Base-by-base conservation (phyloP, 2,888 invertebrate genomes). In the Trichacis sp. region DNA sequence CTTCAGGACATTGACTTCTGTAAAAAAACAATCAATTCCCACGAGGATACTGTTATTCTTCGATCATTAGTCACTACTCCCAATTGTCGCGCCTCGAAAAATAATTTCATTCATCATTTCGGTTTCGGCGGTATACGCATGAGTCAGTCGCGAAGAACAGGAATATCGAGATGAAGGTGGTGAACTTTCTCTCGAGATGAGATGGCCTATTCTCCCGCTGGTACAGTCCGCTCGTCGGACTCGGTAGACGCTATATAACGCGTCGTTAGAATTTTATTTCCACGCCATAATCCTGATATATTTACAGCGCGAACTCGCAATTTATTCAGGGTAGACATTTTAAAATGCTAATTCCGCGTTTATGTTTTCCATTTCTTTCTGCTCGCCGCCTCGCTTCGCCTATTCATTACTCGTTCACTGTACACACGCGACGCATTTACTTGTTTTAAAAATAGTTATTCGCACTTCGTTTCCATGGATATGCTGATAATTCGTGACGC, bases 141-240 rank as follows among this genome's bases (percentile, higher is more conserved):
- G 38, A 38, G 14, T 24, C 24, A 24, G n/a, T n/a, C n/a, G n/a
- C n/a, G n/a, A n/a, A n/a, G n/a, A n/a, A n/a, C n/a, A n/a, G n/a
- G n/a, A n/a, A n/a, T n/a, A 24, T 24, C 24, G 24, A 33, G 33
- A 40, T 40, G 40, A 40, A 12, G 40, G 40, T 14, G 40, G 40
- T 15, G 24, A 46, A 46, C 46, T 46, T 58, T 64, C 58, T 64
- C 64, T 59, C 59, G 24, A 64, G 45, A 24, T 8, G n/a, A n/a
- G n/a, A 8, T 48, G 59, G 64, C 55, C 64, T 60, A 54, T 63
- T 59, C 64, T 64, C 59, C 59, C 52, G 48, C 54, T 59, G 58
- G 49, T 47, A 42, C 42, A 38, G 43, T 45, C 49, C 43, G 18
- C 52, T n/a, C n/a, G 1, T 40, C n/a, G 2, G 40, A 36, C 2